A percentile compares a stretch with the other conserved stretches of the same genome.
phyloP scores from a whole-genome alignment of 2,797 vertebrate species.

The Stomatorhinus walkeri region DNA sequence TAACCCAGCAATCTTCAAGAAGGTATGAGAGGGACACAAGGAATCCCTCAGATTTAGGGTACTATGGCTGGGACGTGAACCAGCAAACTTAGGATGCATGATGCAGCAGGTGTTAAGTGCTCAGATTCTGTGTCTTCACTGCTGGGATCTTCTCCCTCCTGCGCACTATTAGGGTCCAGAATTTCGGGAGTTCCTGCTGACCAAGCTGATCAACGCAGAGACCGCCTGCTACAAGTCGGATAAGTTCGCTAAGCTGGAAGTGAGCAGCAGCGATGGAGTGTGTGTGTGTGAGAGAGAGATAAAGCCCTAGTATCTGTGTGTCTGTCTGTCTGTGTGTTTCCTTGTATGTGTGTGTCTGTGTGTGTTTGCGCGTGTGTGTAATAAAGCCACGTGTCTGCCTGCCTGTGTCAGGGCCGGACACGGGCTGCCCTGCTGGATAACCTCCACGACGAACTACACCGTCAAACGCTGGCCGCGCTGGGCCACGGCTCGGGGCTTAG shows the following conservation, averaged over 20 bases:
- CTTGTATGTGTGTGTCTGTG: slow-evolving; percentile 21
- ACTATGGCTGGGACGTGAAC: neutral
- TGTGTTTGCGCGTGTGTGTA: neutral
- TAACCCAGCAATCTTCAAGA: slow-evolving; percentile 84
- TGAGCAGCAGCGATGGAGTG: slow-evolving; percentile 45
- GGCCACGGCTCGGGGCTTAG: slow-evolving; percentile 80
- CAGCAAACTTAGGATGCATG: neutral
- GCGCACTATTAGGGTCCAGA: slow-evolving; percentile 68
- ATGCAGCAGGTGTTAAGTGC: neutral
- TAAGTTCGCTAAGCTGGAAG: slow-evolving; percentile 98
- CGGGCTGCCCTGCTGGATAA: slow-evolving; percentile 88
- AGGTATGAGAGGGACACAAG: slow-evolving; percentile 58
- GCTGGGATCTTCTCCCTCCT: neutral
- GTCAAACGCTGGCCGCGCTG: slow-evolving; percentile 83
- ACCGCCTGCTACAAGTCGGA: slow-evolving; percentile 95
- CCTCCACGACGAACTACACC: slow-evolving; percentile 88
- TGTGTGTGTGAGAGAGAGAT: neutral
- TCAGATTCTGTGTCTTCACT: neutral
- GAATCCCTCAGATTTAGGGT: neutral
- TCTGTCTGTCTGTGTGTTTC: neutral
- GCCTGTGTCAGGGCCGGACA: slow-evolving; percentile 72
- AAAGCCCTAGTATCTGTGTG: neutral
- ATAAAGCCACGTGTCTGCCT: slow-evolving; percentile 20
- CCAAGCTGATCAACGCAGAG: slow-evolving; percentile 94
- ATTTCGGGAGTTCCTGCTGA: slow-evolving; percentile 90